A percentile compares a stretch with the other conserved stretches of the same genome.
phyloP scores from a whole-genome alignment of 2,888 invertebrate genomes.

The Ormyrus labotus region DNA sequence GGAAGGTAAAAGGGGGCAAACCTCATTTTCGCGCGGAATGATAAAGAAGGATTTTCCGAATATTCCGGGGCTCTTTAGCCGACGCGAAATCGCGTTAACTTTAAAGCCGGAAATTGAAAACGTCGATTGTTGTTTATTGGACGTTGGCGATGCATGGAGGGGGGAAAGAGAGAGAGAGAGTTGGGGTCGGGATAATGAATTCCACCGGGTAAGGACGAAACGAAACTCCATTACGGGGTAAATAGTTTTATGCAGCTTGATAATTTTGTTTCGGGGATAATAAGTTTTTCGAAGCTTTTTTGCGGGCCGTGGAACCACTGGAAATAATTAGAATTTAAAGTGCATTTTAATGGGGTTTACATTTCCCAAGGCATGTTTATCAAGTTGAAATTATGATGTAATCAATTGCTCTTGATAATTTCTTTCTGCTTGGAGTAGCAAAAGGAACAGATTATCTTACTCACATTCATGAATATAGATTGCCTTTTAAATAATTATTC shows the following conservation, averaged over 20 bases:
- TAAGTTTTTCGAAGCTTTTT: slow-evolving; percentile 38
- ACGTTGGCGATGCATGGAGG: not conserved
- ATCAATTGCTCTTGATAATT: too few relatives aligned
- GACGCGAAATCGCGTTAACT: slow-evolving; percentile 32
- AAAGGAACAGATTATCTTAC: too few relatives aligned
- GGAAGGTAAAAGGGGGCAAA: slow-evolving; percentile 5
- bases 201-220: not conserved
- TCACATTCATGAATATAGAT: too few relatives aligned
- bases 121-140: slow-evolving; percentile 50
- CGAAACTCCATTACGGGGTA: slow-evolving; percentile 29
- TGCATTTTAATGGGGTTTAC: not conserved
- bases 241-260: slow-evolving; percentile 38
- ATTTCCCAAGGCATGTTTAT: not conserved
- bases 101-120: slow-evolving; percentile 52
- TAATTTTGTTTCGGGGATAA: slow-evolving; percentile 29
- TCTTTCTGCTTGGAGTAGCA: too few relatives aligned
- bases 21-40: not conserved
- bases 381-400: too few relatives aligned
- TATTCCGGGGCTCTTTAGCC: slow-evolving; percentile 24
- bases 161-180: too few relatives aligned
- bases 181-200: slow-evolving; percentile 28
- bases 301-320: not conserved
- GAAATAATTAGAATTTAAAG: not conserved
- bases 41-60: slow-evolving; percentile 19
- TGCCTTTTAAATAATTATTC: too few relatives aligned